Percentiles rank a stretch among this genome's conserved stretches.
Conservation (phyloP, 1,140 invertebrate species). For the Ceratina calcarata region DNA sequence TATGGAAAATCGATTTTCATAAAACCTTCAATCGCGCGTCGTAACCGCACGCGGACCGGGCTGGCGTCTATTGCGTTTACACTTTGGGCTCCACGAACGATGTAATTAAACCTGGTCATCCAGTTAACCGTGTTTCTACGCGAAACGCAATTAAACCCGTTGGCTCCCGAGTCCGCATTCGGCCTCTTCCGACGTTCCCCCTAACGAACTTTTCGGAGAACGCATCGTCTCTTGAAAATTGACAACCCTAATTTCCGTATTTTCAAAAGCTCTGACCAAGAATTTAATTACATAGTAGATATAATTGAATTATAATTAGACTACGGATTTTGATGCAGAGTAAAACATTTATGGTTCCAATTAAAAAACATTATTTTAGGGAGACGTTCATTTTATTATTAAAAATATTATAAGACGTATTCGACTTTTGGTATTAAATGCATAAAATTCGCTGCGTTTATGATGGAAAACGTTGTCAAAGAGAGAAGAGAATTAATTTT, state of each 20-base stretch:
- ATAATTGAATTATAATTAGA: too few species aligned
- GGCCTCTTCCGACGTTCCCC: constrained; percentile 20
- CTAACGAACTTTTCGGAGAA: constrained; percentile 40
- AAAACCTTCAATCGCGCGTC: constrained; percentile 49
- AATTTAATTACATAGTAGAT: not conserved
- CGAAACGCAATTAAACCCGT: constrained; percentile 55
- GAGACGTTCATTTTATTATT: too few species aligned
- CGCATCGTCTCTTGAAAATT: not conserved
- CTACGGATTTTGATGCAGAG: too few species aligned
- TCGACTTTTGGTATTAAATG: too few species aligned
- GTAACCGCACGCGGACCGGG: not conserved
- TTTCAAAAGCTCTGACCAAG: too few species aligned
- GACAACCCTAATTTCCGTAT: too few species aligned
- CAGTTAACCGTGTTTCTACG: constrained; percentile 49
- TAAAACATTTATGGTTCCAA: too few species aligned
- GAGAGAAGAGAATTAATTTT: too few species aligned
- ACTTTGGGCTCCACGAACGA: constrained; percentile 48
- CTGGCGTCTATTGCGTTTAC: constrained; percentile 53
- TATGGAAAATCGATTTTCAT: constrained; percentile 58
- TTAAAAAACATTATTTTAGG: too few species aligned
- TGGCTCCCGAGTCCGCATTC: constrained; percentile 9
- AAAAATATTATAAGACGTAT: too few species aligned
- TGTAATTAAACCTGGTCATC: constrained; percentile 55
- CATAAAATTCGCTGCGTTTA: too few species aligned
- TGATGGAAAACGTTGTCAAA: too few species aligned